phyloP scores from a whole-genome alignment of 1,140 invertebrate genomes.

The Trichonephila clavipes region DNA sequence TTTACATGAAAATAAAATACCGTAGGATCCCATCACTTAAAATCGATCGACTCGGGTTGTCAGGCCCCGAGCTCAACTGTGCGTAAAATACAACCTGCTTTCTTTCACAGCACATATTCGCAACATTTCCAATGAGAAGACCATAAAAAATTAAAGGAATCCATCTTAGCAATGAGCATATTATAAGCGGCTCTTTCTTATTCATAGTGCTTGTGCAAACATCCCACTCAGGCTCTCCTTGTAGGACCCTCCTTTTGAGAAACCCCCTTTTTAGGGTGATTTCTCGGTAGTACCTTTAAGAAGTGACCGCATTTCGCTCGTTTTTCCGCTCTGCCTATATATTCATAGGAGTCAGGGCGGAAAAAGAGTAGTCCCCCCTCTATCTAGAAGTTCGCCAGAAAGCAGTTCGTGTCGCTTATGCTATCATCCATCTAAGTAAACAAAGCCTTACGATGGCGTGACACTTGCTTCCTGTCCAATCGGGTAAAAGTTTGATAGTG shows the following conservation, averaged over 20 bases:
- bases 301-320: constrained; percentile 72
- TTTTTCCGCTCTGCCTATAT: constrained; percentile 70
- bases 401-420: constrained; percentile 64
- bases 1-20: constrained; percentile 51
- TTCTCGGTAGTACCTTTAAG: constrained; percentile 65
- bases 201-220: constrained; percentile 71
- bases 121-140: constrained; percentile 54
- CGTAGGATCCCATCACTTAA: constrained; percentile 3
- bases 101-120: constrained; percentile 34
- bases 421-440: constrained; percentile 74
- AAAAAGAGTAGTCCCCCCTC: neutral
- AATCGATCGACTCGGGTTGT: neutral
- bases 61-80: constrained; percentile 55
- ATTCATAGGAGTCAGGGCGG: constrained; percentile 46
- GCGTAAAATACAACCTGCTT: constrained; percentile 68
- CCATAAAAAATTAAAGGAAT: constrained; percentile 50
- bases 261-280: constrained; percentile 45
- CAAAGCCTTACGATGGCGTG: constrained; percentile 67
- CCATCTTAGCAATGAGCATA: constrained; percentile 63
- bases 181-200: constrained; percentile 64
- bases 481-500: constrained; percentile 51
- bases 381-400: neutral
- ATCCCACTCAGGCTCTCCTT: constrained; percentile 55
- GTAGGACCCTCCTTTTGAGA: constrained; percentile 3
- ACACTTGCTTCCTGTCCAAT: constrained; percentile 73